Evolutionary conservation across 2,888 invertebrate genomes (phyloP).

Genomic region (Meiosimyza decipiens): DNA sequence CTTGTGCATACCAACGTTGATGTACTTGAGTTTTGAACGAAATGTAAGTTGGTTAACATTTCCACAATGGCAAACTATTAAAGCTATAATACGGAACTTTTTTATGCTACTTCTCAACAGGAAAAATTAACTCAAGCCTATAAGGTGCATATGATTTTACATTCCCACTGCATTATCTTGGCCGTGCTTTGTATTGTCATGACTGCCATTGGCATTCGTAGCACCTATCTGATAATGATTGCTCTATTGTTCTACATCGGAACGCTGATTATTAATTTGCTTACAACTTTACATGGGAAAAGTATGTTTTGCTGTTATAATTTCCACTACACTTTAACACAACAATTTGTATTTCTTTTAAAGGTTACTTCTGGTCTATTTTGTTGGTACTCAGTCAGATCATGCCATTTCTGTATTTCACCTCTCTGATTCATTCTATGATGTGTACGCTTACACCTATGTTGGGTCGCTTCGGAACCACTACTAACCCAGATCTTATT

Average conservation of each 20-base stretch:
- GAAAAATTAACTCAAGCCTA: constrained; percentile 53
- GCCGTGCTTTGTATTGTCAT: constrained; percentile 52
- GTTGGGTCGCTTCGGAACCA: constrained; percentile 70
- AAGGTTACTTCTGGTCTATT: constrained; percentile 55
- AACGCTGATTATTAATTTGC: constrained; percentile 55
- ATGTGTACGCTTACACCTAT: constrained; percentile 71
- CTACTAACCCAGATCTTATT: constrained; percentile 70
- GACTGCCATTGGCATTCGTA: constrained; percentile 56
- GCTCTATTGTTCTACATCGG: constrained; percentile 57
- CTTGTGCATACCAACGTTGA: constrained; percentile 53
- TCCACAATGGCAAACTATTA: neutral
- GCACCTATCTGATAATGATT: constrained; percentile 59
- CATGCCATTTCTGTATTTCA: constrained; percentile 66
- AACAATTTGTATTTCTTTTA: constrained; percentile 1
- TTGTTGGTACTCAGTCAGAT: constrained; percentile 62
- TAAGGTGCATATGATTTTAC: constrained; percentile 60
- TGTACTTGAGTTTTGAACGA: constrained; percentile 56
- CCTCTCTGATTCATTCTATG: constrained; percentile 68
- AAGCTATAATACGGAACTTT: neutral
- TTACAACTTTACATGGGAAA: constrained; percentile 55
- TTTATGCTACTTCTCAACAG: constrained; percentile 41
- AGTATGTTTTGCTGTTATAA: constrained; percentile 44
- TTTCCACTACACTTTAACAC: too few relatives aligned
- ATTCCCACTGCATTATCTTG: constrained; percentile 59
- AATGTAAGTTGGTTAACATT: constrained; percentile 49